Conservation (phyloP, 2,797 vertebrate species). For the Moxostoma hubbsi region DNA sequence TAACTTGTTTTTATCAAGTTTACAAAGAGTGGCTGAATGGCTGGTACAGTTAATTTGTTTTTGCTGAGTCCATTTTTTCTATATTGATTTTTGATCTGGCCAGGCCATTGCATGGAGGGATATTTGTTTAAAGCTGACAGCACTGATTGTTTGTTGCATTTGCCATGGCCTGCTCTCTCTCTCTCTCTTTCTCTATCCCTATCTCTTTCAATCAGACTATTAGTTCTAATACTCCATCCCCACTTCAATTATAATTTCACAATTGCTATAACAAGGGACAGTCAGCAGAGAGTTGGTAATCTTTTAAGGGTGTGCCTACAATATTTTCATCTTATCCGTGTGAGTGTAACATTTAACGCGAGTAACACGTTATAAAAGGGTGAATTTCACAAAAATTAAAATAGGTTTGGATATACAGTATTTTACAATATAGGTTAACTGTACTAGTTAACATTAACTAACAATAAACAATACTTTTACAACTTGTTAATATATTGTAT, state of each 20-base stretch:
- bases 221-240: neutral
- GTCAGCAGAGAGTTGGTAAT: neutral
- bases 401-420: too few relatives aligned
- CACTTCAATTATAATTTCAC: neutral
- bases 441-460: too few relatives aligned
- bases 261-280: neutral
- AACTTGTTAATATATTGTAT: too few relatives aligned
- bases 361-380: too few relatives aligned
- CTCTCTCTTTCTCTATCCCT: neutral
- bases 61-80: conserved; percentile 74
- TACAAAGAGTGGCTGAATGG: conserved; percentile 63
- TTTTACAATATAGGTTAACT: too few relatives aligned
- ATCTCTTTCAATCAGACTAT: conserved; percentile 16
- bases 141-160: conserved; percentile 68
- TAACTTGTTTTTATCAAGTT: conserved; percentile 58
- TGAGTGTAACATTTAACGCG: neutral
- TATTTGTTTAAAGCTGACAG: conserved; percentile 72
- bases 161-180: neutral
- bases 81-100: conserved; percentile 82
- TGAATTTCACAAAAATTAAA: neutral
- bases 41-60: conserved; percentile 79
- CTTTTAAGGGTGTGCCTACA: neutral
- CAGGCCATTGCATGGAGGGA: conserved; percentile 64
- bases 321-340: neutral
- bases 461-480: too few relatives aligned